Evolutionary conservation across 2,888 invertebrate genomes (phyloP), one percentile per base, ranked within the genome.

Genomic region (Chelonus formosanus): DNA sequence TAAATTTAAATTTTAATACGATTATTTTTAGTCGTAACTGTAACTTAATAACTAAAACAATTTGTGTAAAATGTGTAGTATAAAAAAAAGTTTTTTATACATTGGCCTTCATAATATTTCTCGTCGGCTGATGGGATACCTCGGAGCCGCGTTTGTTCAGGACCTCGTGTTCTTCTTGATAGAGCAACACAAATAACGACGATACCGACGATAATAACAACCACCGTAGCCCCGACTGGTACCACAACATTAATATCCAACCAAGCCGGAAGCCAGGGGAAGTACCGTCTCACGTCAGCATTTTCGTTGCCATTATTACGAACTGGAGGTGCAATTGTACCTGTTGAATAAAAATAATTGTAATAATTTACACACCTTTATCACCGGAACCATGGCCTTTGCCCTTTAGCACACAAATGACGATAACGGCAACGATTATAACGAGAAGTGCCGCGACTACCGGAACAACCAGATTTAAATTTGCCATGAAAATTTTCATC

Each of bases 391-490:
- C 94, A 85, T 92, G 91, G 86, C 93, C 90, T 85, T 93, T 91
- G 82, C 95, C 93, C 81, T 92, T 90, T 78, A 95, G 91, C 80
- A 95, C 93, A 90, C 95, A 95, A 84, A 96, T 94, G 84, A 97
- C 95, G 84, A 94, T 91, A 84, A 96, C 91, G 80, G 96, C 96
- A 86, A 96, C 93, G 85, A 96, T 92, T 86, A 96, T 93, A 86
- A 97, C 95, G 81, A 96, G 89, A 78, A 94, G 89, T 78, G 95
- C 95, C 75, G 95, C 95, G 84, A 94, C 93, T 79, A 96, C 93
- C 65, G 96, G 96, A 80, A 97, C 94, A 86, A 97, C 93, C 83
- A 97, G 91, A 88, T 95, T 95, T 84, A 96, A 90, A 87, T 96
- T 94, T 79, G 93, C 91, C 86, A 95, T 90, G 85, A 95, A 90